Percentiles rank a stretch among this genome's conserved stretches.
phyloP scores from a whole-genome alignment of 2,888 invertebrate species.

The Idaea aversata region DNA sequence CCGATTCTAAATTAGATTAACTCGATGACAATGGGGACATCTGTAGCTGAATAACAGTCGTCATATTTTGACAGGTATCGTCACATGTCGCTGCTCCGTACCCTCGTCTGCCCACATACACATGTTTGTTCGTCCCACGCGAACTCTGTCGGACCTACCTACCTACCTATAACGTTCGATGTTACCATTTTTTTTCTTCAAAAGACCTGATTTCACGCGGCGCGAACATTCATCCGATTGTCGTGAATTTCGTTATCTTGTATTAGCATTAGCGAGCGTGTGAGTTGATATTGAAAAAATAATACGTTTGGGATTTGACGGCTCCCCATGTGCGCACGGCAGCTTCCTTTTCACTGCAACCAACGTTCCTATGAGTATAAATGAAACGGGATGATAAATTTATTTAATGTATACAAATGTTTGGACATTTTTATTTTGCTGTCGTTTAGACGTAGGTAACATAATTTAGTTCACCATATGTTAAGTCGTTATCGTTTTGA shows the following conservation, averaged over 20 bases:
- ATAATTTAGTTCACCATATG: conserved; percentile 79
- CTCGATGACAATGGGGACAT: conserved; percentile 73
- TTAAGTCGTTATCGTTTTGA: conserved; percentile 68
- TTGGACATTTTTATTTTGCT: conserved; percentile 80
- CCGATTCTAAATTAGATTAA: conserved; percentile 75
- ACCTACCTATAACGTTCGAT: conserved; percentile 39
- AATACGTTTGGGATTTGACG: conserved; percentile 78
- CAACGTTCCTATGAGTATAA: conserved; percentile 51
- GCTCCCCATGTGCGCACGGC: conserved; percentile 74
- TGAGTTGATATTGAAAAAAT: conserved; percentile 76
- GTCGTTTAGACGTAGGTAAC: conserved; percentile 77
- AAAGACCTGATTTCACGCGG: conserved; percentile 78
- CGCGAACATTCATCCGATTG: conserved; percentile 77
- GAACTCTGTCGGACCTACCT: conserved; percentile 36
- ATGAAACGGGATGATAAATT: conserved; percentile 78
- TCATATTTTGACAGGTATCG: conserved; percentile 80
- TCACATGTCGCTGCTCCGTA: conserved; percentile 48
- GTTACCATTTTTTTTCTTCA: conserved; percentile 62
- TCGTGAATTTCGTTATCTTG: conserved; percentile 76
- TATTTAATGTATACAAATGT: conserved; percentile 80
- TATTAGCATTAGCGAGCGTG: conserved; percentile 71
- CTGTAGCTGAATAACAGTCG: conserved; percentile 72
- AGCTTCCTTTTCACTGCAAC: conserved; percentile 74
- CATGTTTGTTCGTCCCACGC: conserved; percentile 66
- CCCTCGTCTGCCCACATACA: conserved; percentile 77